Evolutionary conservation across 2,888 invertebrate species (phyloP).

Genomic region (Anorthoa munda): DNA sequence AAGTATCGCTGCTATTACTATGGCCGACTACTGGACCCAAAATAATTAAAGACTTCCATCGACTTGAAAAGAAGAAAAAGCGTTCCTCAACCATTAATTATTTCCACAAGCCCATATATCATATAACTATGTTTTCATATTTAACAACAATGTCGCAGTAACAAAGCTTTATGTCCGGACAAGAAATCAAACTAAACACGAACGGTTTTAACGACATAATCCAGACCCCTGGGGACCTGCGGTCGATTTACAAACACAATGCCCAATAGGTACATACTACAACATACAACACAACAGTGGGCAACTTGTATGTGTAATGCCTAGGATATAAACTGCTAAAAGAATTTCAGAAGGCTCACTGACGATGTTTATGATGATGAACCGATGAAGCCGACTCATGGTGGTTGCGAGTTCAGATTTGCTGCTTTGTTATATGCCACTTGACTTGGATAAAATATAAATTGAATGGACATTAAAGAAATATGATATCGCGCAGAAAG

Average conservation of each 20-base stretch:
- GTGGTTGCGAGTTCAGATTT: too few species aligned
- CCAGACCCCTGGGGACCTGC: conserved; percentile 8
- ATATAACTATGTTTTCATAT: background rate
- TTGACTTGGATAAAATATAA: background rate
- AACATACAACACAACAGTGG: background rate
- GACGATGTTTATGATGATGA: too few species aligned
- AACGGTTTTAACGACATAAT: conserved; percentile 12
- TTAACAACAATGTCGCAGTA: background rate
- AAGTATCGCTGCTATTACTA: too few species aligned
- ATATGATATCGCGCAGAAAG: background rate
- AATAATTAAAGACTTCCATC: too few species aligned
- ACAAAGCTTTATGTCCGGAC: conserved; percentile 3
- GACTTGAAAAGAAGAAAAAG: too few species aligned
- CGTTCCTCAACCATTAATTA: background rate
- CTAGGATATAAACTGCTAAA: background rate
- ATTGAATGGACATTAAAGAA: background rate
- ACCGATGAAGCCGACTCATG: too few species aligned
- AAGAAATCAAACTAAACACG: conserved; percentile 20
- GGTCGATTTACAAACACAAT: conserved; percentile 36
- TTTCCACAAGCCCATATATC: background rate
- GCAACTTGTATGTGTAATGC: conserved; percentile 5
- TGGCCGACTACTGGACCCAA: too few species aligned
- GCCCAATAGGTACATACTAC: conserved; percentile 7
- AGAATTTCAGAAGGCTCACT: conserved; percentile 7
- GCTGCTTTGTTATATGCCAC: too few species aligned